A percentile compares a stretch with the other conserved stretches of the same genome.
Evolutionary conservation across 2,888 invertebrate species (phyloP).

Genomic region (Bellardia bayeri): DNA sequence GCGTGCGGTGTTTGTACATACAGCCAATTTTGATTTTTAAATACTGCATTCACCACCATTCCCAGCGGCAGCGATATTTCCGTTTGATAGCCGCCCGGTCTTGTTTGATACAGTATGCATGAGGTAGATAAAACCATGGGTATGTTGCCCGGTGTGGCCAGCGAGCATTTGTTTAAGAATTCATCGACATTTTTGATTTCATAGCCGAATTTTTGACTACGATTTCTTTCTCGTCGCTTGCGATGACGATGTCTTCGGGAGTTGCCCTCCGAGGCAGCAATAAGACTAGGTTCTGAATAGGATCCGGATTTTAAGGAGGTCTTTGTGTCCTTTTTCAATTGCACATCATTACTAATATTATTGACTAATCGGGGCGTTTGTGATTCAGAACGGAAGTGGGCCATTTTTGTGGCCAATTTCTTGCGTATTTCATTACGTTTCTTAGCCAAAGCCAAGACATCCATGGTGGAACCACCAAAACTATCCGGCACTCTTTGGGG

Average conservation of each 20-base stretch:
- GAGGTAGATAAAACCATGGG: conserved; percentile 92
- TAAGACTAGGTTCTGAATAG: conserved; percentile 83
- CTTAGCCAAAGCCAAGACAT: conserved; percentile 79
- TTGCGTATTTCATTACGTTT: conserved; percentile 81
- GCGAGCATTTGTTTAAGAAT: conserved; percentile 91
- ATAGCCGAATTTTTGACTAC: conserved; percentile 87
- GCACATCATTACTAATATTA: conserved; percentile 67
- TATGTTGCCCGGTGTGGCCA: conserved; percentile 92
- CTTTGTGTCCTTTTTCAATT: conserved; percentile 76
- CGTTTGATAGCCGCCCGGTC: conserved; percentile 88
- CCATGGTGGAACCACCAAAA: conserved; percentile 76
- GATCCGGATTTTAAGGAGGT: conserved; percentile 80
- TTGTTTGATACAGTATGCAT: conserved; percentile 90
- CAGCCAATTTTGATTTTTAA: conserved; percentile 93
- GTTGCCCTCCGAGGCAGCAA: conserved; percentile 82
- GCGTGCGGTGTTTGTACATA: conserved; percentile 94
- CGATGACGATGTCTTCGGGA: conserved; percentile 82
- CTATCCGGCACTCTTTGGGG: conserved; percentile 81
- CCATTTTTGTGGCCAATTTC: conserved; percentile 77
- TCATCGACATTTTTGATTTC: conserved; percentile 92
- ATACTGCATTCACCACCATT: conserved; percentile 94
- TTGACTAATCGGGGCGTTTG: conserved; percentile 64
- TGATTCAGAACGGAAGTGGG: conserved; percentile 62
- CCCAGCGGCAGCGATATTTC: conserved; percentile 90
- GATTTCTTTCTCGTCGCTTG: conserved; percentile 82